phyloP scores from a whole-genome alignment of 2,113 vertebrate species.

The Agapornis roseicollis region DNA sequence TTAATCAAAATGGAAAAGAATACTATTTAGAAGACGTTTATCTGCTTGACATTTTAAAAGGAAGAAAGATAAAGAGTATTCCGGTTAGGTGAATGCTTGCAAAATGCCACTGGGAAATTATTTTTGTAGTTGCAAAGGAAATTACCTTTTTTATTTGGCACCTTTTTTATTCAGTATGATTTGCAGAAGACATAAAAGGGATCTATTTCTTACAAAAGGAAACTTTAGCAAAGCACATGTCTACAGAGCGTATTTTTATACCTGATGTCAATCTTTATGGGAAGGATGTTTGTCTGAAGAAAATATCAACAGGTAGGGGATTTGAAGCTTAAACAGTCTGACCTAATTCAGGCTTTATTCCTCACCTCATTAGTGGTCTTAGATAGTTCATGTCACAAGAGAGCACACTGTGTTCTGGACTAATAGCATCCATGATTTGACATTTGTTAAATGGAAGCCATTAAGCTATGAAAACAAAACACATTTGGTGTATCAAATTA shows the following conservation, averaged over 20 bases:
- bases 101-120: conserved; percentile 34
- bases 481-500: conserved; percentile 4
- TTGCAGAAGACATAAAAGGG: background rate
- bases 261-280: background rate
- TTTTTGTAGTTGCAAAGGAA: conserved; percentile 34
- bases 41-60: conserved; percentile 61
- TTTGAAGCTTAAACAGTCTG: background rate
- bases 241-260: background rate
- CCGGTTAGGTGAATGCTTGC: conserved; percentile 22
- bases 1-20: conserved; percentile 53
- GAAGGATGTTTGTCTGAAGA: conserved; percentile 8
- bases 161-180: background rate
- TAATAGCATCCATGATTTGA: conserved; percentile 10
- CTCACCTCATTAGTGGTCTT: background rate
- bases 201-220: conserved; percentile 19
- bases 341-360: background rate
- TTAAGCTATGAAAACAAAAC: conserved; percentile 14
- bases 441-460: conserved; percentile 34
- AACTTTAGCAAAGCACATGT: background rate
- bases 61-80: conserved; percentile 41
- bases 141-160: background rate
- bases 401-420: background rate
- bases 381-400: background rate
- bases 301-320: conserved; percentile 24
- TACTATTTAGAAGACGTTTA: conserved; percentile 48